A percentile compares a stretch with the other conserved stretches of the same genome.
These are phyloP conservation scores for Tachina lurida DNA, from an alignment of 2,888 invertebrate genomes.

Conservation along the genomic window DNA sequence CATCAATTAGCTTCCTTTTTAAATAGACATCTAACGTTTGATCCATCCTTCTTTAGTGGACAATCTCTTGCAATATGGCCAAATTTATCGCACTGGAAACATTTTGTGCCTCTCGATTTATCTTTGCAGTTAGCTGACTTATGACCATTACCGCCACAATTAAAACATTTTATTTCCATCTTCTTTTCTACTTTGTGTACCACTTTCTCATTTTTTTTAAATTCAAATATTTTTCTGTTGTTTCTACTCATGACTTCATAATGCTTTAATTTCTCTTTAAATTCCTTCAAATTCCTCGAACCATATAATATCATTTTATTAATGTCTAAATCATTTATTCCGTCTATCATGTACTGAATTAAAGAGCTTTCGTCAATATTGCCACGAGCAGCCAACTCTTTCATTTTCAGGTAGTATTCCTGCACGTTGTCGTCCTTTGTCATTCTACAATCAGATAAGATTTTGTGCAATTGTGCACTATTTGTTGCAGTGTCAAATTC, in stretches of 20 bases:
- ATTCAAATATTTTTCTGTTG: constrained; percentile 12
- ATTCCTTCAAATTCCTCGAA: constrained; percentile 57
- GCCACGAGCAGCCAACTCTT: constrained; percentile 78
- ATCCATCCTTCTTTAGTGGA: constrained; percentile 10
- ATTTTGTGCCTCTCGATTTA: constrained; percentile 57
- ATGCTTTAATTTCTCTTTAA: constrained; percentile 63
- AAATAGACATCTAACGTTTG: constrained; percentile 18
- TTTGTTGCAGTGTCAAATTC: constrained; percentile 30
- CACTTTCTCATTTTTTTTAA: background rate
- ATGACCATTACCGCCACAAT: constrained; percentile 68
- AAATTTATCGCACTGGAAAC: constrained; percentile 59
- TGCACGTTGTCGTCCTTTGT: constrained; percentile 76
- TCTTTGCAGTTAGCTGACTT: constrained; percentile 50
- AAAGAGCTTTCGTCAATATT: constrained; percentile 76
- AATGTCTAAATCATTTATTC: constrained; percentile 74
- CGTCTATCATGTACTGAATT: constrained; percentile 81
- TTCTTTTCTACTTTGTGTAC: background rate
- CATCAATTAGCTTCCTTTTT: background rate
- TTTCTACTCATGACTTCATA: constrained; percentile 49
- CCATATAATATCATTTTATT: constrained; percentile 68
- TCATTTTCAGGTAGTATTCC: constrained; percentile 80
- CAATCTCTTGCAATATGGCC: constrained; percentile 54
- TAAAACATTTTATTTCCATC: constrained; percentile 47
- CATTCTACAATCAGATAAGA: constrained; percentile 74
- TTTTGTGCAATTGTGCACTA: constrained; percentile 64